phyloP scores from a whole-genome alignment of 23 tunicate species.

The Aplidium turbinatum region DNA sequence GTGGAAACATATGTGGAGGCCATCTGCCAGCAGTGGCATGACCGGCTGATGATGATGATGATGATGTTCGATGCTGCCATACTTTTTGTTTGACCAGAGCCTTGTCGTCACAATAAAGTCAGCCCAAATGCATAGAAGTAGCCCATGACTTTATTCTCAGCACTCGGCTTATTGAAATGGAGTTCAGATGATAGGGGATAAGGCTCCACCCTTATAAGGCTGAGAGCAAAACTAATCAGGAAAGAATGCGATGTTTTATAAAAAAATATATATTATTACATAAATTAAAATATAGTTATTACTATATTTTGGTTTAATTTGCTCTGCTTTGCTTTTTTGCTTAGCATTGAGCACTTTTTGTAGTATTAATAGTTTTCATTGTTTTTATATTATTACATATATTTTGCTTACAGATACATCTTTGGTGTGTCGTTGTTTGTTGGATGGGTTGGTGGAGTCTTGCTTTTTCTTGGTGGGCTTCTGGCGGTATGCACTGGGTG shows the following conservation, averaged over 20 bases:
- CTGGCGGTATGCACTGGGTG: slow-evolving; percentile 73
- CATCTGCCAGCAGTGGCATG: no score
- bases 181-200: no score
- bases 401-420: slow-evolving; percentile 40
- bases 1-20: no score
- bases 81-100: no score
- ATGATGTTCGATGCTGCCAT: no score
- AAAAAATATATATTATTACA: background rate
- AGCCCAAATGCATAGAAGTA: no score
- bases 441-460: slow-evolving; percentile 81
- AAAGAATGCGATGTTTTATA: background rate
- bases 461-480: slow-evolving; percentile 53
- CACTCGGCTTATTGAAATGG: no score
- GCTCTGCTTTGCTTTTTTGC: background rate
- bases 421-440: slow-evolving; percentile 79
- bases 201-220: no score
- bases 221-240: background rate
- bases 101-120: no score
- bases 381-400: background rate
- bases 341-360: background rate
- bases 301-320: background rate
- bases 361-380: background rate
- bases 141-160: no score
- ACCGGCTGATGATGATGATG: no score
- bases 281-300: background rate